Conservation (phyloP, 2,113 vertebrate genomes). For the Suncus etruscus region DNA sequence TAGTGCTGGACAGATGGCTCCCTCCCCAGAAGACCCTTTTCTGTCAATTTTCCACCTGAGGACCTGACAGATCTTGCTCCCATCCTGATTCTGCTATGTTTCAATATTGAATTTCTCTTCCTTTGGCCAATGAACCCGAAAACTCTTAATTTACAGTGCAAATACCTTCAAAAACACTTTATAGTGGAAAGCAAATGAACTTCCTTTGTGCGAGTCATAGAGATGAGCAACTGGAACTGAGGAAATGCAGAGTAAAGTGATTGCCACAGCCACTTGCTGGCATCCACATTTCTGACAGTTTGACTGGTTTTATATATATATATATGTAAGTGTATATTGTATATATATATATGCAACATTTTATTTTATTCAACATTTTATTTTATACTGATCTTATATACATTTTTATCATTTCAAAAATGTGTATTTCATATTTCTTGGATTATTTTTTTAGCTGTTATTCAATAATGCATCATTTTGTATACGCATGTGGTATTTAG, state of each 20-base stretch:
- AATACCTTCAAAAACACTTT: conserved; percentile 54
- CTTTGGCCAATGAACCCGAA: conserved; percentile 40
- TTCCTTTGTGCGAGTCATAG: background rate
- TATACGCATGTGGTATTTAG: conserved; percentile 81
- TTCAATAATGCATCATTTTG: conserved; percentile 84
- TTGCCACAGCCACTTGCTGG: conserved; percentile 45
- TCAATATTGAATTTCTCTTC: conserved; percentile 3
- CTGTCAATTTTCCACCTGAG: background rate
- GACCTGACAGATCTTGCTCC: accelerated
- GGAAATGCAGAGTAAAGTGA: background rate
- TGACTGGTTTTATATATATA: conserved; percentile 84
- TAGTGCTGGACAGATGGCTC: no score
- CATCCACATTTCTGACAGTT: conserved; percentile 88
- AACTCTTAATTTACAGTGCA: conserved; percentile 31
- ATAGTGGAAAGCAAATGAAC: background rate
- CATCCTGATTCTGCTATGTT: background rate
- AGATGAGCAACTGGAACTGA: background rate
- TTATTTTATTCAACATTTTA: background rate
- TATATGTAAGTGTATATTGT: conserved; percentile 81
- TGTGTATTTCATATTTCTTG: conserved; percentile 88
- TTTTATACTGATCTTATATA: conserved; percentile 86
- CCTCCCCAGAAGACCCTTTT: background rate
- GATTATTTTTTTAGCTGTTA: conserved; percentile 86
- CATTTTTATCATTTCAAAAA: conserved; percentile 90
- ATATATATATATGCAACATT: conserved; percentile 82